Base-by-base conservation (phyloP, 2,113 vertebrate species). In the Psilopsiagon aurifrons region DNA sequence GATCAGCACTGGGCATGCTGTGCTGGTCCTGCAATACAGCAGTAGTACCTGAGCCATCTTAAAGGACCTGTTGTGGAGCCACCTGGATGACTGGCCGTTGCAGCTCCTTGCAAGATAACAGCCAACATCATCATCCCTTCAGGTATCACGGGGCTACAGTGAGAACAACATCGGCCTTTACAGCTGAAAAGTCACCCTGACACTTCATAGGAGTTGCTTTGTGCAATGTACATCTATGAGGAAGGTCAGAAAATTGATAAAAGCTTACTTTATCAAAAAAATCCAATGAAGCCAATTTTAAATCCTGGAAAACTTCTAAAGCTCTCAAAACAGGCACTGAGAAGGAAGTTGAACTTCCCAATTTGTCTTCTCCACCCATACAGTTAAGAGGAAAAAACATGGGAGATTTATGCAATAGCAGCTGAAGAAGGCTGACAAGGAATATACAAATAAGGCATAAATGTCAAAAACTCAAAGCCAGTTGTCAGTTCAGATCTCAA, bases 341-440 rank as follows among this genome's bases (percentile, higher is more conserved):
- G 55, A 90, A 84, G 39, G 88, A 96, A 94, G 43, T 0, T 88
- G 79, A 94, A 83, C 39, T 87, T 92, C 64, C 86, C 75, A 57
- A 39, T 80, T 66, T 67, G 49, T 82, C 54, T 88, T 78, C 69
- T 82, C 46, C 69, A 86, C 29, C 62, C 63, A 68, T 66, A 64
- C 4, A 77, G 28, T 52, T 76, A 86, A 86, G 66, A 46, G 55
- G 86, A 68, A 95, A 83, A 77, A 88, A 44, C 0, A 0, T 55
- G 10, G 6, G 84, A 86, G 84, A 88, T 92, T 96, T 93, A 95
- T 88, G 83, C 69, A 90, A 84, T 35, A 92, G 84, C 64, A 81
- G 51, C 68, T 63, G 55, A 17, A 88, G n/a, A 95, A 92, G 80
- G 28, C 35, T 80, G 68, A 88, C 94, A 84, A 87, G 27, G 43